A percentile compares a stretch with the other conserved stretches of the same genome.
These are phyloP conservation scores for Galbula dea DNA, from an alignment of 2,113 vertebrate species.

Conservation along the genomic window DNA sequence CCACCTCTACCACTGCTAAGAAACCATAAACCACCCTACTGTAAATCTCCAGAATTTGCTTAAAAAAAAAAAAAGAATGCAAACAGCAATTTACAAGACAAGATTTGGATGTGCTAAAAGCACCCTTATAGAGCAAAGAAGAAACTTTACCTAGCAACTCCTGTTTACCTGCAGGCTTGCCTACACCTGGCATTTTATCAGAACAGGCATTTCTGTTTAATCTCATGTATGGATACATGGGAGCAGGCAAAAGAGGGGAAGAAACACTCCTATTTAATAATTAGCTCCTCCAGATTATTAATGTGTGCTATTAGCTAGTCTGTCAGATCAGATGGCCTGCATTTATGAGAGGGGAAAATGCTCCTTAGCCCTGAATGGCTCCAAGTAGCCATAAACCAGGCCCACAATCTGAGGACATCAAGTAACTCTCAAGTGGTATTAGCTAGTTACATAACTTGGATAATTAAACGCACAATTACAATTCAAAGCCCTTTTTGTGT, in stretches of 20 bases:
- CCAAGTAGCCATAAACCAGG: background rate
- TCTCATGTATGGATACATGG: background rate
- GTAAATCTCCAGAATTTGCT: too few species aligned
- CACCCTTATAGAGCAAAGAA: background rate
- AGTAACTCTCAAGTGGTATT: background rate
- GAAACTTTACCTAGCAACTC: background rate
- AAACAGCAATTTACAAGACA: too few species aligned
- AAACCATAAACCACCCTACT: background rate
- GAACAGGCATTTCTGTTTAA: background rate
- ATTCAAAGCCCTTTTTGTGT: background rate
- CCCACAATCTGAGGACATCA: background rate
- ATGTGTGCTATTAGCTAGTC: background rate
- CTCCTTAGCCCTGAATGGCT: background rate
- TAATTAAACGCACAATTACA: conserved; percentile 28
- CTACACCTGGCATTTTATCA: background rate
- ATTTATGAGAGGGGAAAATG: background rate
- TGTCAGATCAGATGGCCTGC: background rate
- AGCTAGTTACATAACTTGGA: background rate
- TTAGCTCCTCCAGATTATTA: background rate
- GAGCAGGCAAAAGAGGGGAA: background rate
- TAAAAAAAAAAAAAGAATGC: too few species aligned
- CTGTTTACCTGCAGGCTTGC: background rate
- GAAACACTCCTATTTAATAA: background rate
- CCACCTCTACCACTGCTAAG: background rate
- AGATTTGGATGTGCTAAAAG: background rate